Percentiles rank a stretch among this genome's conserved stretches.
Conservation (phyloP, 2,888 invertebrate species). For the Rhamphomyia laevipes region DNA sequence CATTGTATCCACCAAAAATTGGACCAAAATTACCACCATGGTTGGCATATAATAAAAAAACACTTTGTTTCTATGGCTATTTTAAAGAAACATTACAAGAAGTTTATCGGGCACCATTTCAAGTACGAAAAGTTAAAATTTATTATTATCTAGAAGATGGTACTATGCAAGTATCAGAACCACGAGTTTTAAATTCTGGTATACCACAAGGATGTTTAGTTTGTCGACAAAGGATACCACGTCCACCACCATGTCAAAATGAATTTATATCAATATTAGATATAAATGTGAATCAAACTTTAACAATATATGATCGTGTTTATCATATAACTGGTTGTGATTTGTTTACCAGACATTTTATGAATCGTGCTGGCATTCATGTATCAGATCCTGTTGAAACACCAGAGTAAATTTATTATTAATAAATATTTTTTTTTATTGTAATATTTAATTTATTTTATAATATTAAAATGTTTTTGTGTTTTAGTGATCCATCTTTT, state of each 20-base stretch:
- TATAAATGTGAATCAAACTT: constrained; percentile 71
- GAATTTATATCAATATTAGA: constrained; percentile 75
- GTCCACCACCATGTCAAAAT: constrained; percentile 58
- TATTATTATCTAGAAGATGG: constrained; percentile 85
- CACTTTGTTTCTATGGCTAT: constrained; percentile 38
- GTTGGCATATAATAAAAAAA: constrained; percentile 81
- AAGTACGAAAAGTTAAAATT: constrained; percentile 69
- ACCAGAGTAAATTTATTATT: constrained; percentile 37
- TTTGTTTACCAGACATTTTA: constrained; percentile 70
- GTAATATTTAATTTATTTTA: background rate
- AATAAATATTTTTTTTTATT: background rate
- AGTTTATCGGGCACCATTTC: constrained; percentile 48
- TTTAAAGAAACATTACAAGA: constrained; percentile 55
- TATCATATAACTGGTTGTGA: constrained; percentile 79
- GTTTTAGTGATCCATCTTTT: constrained; percentile 40
- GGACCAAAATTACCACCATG: constrained; percentile 67
- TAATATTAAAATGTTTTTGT: background rate
- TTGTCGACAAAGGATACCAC: constrained; percentile 67
- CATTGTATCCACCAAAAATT: constrained; percentile 62
- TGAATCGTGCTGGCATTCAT: constrained; percentile 72
- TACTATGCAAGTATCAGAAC: constrained; percentile 78
- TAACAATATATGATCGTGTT: constrained; percentile 68
- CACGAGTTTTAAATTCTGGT: constrained; percentile 71
- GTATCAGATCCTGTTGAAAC: constrained; percentile 57
- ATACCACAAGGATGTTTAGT: constrained; percentile 75